A percentile compares a stretch with the other conserved stretches of the same genome.
These are phyloP conservation scores for Marronus borbonicus DNA, from an alignment of 2,888 invertebrate genomes.

Conservation along the genomic window DNA sequence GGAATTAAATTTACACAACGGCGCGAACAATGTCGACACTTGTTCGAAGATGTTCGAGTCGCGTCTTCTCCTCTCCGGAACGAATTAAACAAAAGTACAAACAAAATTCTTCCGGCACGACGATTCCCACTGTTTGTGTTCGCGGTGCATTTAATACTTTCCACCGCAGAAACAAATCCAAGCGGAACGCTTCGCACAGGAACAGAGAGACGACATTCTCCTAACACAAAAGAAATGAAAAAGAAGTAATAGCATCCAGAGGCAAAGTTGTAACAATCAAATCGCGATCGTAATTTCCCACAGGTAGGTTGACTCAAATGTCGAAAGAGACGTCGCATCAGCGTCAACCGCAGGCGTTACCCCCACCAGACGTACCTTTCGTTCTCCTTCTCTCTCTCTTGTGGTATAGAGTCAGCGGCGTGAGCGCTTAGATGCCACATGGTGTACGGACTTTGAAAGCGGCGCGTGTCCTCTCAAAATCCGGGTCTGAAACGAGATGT, in stretches of 20 bases:
- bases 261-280: constrained; percentile 60
- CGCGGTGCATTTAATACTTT: constrained; percentile 44
- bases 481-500: constrained; percentile 26
- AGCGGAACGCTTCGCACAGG: constrained; percentile 45
- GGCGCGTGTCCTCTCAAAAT: constrained; percentile 30
- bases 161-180: constrained; percentile 40
- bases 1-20: too few species aligned
- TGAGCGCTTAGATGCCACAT: constrained; percentile 53
- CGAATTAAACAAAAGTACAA: constrained; percentile 42
- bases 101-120: constrained; percentile 45
- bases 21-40: neutral
- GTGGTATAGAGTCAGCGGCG: constrained; percentile 56
- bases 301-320: constrained; percentile 65
- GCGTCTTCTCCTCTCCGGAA: neutral
- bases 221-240: constrained; percentile 48
- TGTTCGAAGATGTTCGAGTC: neutral
- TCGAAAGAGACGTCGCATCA: constrained; percentile 63
- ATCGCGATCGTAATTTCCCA: constrained; percentile 63
- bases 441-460: constrained; percentile 43
- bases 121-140: constrained; percentile 39
- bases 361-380: constrained; percentile 48
- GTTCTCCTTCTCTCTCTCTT: constrained; percentile 58
- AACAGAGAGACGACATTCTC: constrained; percentile 37
- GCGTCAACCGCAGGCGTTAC: constrained; percentile 65
- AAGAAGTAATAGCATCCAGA: constrained; percentile 48